Conservation (phyloP, 2,888 invertebrate genomes). For the Drosophila acutilabella region DNA sequence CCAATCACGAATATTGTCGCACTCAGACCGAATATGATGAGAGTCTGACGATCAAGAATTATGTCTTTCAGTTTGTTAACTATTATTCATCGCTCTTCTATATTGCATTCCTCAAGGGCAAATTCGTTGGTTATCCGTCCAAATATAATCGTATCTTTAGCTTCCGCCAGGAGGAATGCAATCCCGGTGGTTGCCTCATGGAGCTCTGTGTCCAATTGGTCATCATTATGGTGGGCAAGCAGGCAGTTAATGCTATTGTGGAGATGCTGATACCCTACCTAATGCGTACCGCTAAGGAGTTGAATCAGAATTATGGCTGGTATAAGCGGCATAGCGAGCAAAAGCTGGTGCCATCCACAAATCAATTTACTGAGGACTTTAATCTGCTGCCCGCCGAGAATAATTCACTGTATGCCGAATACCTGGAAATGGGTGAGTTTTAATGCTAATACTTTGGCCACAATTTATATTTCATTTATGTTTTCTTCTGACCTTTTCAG, state of each 20-base stretch:
- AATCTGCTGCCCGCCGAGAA: constrained; percentile 88
- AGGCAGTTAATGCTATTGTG: constrained; percentile 90
- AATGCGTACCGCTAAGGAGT: constrained; percentile 85
- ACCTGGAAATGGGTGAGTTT: constrained; percentile 92
- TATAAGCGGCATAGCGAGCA: constrained; percentile 83
- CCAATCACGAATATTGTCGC: constrained; percentile 90
- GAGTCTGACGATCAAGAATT: constrained; percentile 93
- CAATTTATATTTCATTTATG: no score
- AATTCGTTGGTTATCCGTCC: constrained; percentile 92
- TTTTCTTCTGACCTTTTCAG: constrained; percentile 83
- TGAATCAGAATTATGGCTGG: constrained; percentile 85
- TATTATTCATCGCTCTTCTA: constrained; percentile 95
- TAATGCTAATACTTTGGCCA: no score
- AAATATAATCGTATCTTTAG: constrained; percentile 91
- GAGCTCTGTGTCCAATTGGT: constrained; percentile 94
- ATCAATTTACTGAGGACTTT: constrained; percentile 92
- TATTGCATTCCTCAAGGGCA: constrained; percentile 91
- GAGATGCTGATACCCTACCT: constrained; percentile 91
- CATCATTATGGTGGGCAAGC: constrained; percentile 95
- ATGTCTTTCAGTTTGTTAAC: constrained; percentile 95
- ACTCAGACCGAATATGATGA: constrained; percentile 95
- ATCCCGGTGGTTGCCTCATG: constrained; percentile 93
- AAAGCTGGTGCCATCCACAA: constrained; percentile 86
- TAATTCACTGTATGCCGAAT: constrained; percentile 91
- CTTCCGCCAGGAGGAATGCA: constrained; percentile 91